These are phyloP conservation scores for Archips xylosteana DNA, from an alignment of 2,888 invertebrate genomes.

Conservation along the genomic window DNA sequence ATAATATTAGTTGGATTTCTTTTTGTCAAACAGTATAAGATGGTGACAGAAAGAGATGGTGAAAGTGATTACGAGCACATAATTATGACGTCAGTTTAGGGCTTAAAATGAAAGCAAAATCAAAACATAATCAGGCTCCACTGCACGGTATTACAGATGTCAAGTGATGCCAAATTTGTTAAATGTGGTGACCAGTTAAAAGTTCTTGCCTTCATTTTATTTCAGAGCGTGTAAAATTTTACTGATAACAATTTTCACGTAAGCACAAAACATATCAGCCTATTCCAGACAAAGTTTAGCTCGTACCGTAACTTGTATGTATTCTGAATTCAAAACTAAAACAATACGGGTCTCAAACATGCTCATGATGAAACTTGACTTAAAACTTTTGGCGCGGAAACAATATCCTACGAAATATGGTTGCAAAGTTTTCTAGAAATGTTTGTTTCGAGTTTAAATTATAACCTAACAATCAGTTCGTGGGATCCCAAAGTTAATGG, in stretches of 20 bases:
- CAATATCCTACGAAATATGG: conserved; percentile 33
- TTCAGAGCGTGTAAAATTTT: neutral
- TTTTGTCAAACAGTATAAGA: too few species aligned
- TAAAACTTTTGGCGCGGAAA: conserved; percentile 19
- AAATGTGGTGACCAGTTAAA: too few species aligned
- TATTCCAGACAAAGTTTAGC: conserved; percentile 20
- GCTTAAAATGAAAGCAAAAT: too few species aligned
- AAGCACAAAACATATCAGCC: conserved; percentile 4
- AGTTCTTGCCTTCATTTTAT: neutral
- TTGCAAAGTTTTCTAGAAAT: conserved; percentile 34
- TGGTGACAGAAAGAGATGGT: too few species aligned
- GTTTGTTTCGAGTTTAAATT: conserved; percentile 20
- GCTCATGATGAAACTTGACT: conserved; percentile 37
- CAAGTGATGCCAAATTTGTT: too few species aligned
- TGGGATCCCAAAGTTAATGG: too few species aligned
- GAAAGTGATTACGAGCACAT: too few species aligned
- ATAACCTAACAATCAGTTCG: neutral
- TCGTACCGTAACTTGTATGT: conserved; percentile 23
- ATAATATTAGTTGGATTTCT: too few species aligned
- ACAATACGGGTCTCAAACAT: conserved; percentile 33
- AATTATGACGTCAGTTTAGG: too few species aligned
- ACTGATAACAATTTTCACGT: neutral
- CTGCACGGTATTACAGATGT: too few species aligned
- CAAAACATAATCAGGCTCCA: too few species aligned
- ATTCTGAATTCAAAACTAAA: conserved; percentile 38